Conservation (phyloP, 2,113 vertebrate genomes). For the Triplophysa rosa region DNA sequence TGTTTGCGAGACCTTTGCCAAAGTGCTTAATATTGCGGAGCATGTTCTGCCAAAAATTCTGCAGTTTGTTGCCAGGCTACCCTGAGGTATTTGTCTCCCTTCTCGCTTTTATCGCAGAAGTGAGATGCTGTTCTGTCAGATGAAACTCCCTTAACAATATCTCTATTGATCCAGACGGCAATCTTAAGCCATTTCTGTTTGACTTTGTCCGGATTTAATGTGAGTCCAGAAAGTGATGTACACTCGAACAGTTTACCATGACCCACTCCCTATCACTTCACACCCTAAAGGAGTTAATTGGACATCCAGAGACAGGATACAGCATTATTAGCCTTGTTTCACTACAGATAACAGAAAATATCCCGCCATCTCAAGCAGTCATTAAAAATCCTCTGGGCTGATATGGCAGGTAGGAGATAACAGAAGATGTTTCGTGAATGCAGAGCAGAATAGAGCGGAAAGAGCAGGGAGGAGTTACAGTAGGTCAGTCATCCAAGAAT, state of each 20-base stretch:
- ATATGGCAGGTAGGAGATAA: slow-evolving; percentile 12
- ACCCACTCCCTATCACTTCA: background rate
- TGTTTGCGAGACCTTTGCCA: slow-evolving; percentile 12
- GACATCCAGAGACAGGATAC: slow-evolving; percentile 47
- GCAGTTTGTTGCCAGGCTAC: slow-evolving; percentile 8
- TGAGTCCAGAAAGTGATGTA: slow-evolving; percentile 47
- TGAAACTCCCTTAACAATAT: slow-evolving; percentile 50
- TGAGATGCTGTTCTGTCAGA: slow-evolving; percentile 41
- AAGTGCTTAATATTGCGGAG: background rate
- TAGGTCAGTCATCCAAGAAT: slow-evolving; percentile 1
- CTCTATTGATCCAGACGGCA: slow-evolving; percentile 52
- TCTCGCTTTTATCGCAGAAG: slow-evolving; percentile 31
- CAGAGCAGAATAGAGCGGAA: background rate
- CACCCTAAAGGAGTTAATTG: slow-evolving; percentile 43
- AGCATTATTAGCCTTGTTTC: slow-evolving; percentile 42
- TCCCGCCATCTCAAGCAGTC: slow-evolving; percentile 41
- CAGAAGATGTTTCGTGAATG: background rate
- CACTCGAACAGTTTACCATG: slow-evolving; percentile 30
- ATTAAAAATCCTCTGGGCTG: slow-evolving; percentile 44
- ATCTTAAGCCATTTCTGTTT: slow-evolving; percentile 32
- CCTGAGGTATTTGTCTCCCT: slow-evolving; percentile 12
- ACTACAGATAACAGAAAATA: slow-evolving; percentile 44
- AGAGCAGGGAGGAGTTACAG: background rate
- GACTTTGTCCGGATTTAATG: slow-evolving; percentile 40
- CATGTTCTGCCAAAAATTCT: slow-evolving; percentile 9